These are phyloP conservation scores for Clitarchus hookeri DNA, from an alignment of 2,888 invertebrate genomes.

Conservation along the genomic window DNA sequence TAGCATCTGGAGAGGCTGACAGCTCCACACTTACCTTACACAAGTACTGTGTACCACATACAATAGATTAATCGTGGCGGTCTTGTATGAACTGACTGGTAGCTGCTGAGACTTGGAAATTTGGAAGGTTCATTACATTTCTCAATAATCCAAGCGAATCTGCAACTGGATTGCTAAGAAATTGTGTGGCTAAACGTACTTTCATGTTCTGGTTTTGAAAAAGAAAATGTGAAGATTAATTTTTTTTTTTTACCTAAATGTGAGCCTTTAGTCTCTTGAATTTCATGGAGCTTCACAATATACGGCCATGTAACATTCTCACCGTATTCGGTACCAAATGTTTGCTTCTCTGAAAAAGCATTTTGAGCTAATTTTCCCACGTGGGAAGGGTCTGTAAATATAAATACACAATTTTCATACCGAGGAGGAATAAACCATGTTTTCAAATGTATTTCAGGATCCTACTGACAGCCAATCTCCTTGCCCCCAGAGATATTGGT, in stretches of 20 bases:
- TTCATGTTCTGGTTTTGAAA: not conserved
- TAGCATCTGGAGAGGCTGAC: too few species aligned
- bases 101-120: not conserved
- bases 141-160: not conserved
- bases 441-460: not conserved
- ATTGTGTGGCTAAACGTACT: not conserved
- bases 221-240: not conserved
- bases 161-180: not conserved
- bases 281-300: not conserved
- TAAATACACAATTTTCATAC: conserved; percentile 18
- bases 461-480: conserved; percentile 21
- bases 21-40: too few species aligned
- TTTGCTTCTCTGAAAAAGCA: not conserved
- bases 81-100: not conserved
- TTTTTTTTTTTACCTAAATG: not conserved
- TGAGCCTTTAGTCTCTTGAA: not conserved
- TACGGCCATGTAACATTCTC: not conserved
- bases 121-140: not conserved
- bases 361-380: not conserved
- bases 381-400: not conserved
- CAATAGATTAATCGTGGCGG: too few species aligned
- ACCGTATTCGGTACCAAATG: not conserved
- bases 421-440: not conserved
- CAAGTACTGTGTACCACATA: too few species aligned
- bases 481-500: not conserved